phyloP scores from a whole-genome alignment of 2,888 invertebrate species.

The Drosophila percnosoma region DNA sequence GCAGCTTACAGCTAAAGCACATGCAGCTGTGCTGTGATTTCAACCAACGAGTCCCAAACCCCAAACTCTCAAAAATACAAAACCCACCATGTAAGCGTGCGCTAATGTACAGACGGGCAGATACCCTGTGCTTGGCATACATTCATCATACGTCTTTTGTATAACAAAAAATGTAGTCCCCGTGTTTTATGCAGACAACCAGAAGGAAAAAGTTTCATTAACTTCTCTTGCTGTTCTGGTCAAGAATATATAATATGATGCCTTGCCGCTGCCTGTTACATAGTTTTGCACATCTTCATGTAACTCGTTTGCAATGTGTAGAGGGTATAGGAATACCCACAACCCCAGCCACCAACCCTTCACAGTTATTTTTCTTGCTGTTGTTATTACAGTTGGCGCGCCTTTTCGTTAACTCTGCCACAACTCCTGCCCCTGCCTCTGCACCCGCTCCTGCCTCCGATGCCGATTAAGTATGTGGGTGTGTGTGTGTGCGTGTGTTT shows the following conservation, averaged over 20 bases:
- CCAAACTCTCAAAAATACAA: slow-evolving; percentile 4
- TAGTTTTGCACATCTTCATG: neutral
- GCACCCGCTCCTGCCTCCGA: slow-evolving; percentile 12
- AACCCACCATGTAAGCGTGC: neutral
- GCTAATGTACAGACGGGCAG: neutral
- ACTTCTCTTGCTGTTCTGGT: too few species aligned
- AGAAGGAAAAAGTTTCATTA: neutral
- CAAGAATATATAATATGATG: neutral
- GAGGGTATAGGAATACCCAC: slow-evolving; percentile 7
- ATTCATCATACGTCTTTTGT: neutral
- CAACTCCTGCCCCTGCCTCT: slow-evolving; percentile 5
- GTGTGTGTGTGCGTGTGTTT: slow-evolving; percentile 55
- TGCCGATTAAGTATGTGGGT: slow-evolving; percentile 24
- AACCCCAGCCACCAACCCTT: slow-evolving; percentile 36
- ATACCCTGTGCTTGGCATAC: neutral
- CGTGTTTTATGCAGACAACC: neutral
- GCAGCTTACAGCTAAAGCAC: slow-evolving; percentile 75
- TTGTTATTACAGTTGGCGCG: slow-evolving; percentile 77
- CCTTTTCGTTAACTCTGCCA: slow-evolving; percentile 72
- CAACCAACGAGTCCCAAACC: slow-evolving; percentile 23
- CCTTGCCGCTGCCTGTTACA: neutral
- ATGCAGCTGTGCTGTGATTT: slow-evolving; percentile 80
- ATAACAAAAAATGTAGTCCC: neutral
- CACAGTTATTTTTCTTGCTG: slow-evolving; percentile 24
- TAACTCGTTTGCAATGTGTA: neutral